Base-by-base conservation (phyloP, 2,113 vertebrate genomes). In the Irena cyanogastra region DNA sequence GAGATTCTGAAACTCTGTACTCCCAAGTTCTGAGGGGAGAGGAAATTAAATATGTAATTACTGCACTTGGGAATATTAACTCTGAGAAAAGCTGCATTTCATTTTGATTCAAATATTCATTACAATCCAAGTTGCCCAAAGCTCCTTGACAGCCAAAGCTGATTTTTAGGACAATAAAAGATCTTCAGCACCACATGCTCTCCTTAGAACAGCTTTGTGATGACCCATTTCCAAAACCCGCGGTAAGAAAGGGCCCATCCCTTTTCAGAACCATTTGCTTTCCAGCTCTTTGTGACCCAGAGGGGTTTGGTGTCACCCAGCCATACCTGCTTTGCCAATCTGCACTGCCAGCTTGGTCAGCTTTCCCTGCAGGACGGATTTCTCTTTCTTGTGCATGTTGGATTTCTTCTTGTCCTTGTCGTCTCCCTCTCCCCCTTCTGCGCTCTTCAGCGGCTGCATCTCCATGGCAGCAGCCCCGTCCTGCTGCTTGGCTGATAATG, bases 401-500 rank as follows among this genome's bases (percentile, higher is more conserved):
- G 98, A 96, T 90, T 99, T 99, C 98, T 99, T 99, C 97, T 98
- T 99, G 97, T 99, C 98, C 93, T 99, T 99, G 53, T 99, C 99
- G 0, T 99, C 99, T 1, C 98, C 91, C 21, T 99, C 99, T 12
- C 99, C 99, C 1, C 99, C 99, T 97, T 99, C 99, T 0, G 99
- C 99, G 10, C 99, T 99, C 98, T 99, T 99, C 89, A 99, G 98
- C 7, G 99, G 99, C 93, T 99, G 99, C 99, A 99, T 99, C 97
- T 99, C 99, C 99, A 99, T 99, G 81, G 99, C 99, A 41, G 99
- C 99, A 30, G 99, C 99, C 50, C 99, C 99, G 13, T 99, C 99
- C 97, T 99, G 99, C 96, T 99, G 99, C 97, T 99, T 99, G 93
- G 99, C 99, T 99, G 98, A 26, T 41, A 94, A 89, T 13, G 89